phyloP scores from a whole-genome alignment of 2,113 vertebrate genomes.

The Camelus bactrianus region DNA sequence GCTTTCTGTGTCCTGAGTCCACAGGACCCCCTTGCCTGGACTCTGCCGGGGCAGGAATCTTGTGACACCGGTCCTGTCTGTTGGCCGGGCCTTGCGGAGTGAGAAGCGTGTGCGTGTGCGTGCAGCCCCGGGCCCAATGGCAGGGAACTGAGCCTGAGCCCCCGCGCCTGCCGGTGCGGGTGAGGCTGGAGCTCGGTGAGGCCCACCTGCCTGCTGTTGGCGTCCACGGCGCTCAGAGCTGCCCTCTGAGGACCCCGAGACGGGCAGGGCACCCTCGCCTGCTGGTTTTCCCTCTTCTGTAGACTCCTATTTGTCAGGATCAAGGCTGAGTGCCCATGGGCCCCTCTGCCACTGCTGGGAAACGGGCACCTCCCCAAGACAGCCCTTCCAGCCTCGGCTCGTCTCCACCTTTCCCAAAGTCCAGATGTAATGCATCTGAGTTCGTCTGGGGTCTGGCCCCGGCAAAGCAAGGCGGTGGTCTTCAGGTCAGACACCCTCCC shows the following conservation, averaged over 20 bases:
- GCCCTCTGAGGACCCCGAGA: accelerated
- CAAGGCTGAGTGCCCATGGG: not conserved
- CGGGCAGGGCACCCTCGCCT: accelerated
- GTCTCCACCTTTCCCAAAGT: not conserved
- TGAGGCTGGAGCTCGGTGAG: accelerated
- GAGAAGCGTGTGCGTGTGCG: accelerated
- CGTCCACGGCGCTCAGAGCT: not conserved
- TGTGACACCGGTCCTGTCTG: accelerated
- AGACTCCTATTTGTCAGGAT: not conserved
- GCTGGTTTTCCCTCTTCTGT: not conserved
- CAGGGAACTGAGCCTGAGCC: not conserved
- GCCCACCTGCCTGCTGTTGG: not conserved
- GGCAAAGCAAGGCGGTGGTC: constrained; percentile 69
- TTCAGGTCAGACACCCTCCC: constrained; percentile 66
- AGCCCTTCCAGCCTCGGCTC: not conserved
- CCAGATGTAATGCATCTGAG: constrained; percentile 72
- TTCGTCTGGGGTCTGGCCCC: constrained; percentile 75
- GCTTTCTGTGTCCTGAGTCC: not conserved
- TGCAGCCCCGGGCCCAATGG: accelerated
- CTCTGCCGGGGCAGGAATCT: not conserved
- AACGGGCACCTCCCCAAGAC: not conserved
- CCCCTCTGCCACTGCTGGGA: not conserved
- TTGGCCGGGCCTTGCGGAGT: not conserved
- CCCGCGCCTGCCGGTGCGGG: not conserved
- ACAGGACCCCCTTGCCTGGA: not conserved